A percentile compares a stretch with the other conserved stretches of the same genome.
Conservation (phyloP, 2,797 vertebrate species). For the Anisognathus igniventris region DNA sequence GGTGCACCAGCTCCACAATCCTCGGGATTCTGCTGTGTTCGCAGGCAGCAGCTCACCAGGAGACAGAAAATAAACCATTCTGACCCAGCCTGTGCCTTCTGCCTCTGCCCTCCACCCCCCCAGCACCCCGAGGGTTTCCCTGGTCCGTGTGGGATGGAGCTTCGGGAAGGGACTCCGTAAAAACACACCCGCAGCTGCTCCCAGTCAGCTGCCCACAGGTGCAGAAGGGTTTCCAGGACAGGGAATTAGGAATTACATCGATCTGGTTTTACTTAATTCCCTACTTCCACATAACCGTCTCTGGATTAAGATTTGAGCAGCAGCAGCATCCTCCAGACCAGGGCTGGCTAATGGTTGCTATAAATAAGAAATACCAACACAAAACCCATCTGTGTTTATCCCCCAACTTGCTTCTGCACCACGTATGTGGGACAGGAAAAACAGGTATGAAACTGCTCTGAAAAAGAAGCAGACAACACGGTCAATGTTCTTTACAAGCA, state of each 20-base stretch:
- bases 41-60: neutral
- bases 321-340: neutral
- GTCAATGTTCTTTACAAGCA: neutral
- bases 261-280: slow-evolving; percentile 17
- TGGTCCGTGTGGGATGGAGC: accelerated
- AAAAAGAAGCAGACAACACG: neutral
- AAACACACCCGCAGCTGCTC: neutral
- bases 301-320: neutral
- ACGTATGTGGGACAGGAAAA: neutral
- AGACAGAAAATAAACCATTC: neutral
- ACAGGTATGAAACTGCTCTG: neutral
- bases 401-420: neutral
- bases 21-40: neutral
- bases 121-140: accelerated
- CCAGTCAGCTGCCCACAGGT: neutral
- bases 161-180: accelerated
- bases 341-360: slow-evolving; percentile 5
- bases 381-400: neutral
- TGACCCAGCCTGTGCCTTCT: neutral
- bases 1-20: accelerated
- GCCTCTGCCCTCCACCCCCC: neutral
- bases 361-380: slow-evolving; percentile 14
- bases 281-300: neutral
- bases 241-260: neutral
- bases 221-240: neutral